A percentile compares a stretch with the other conserved stretches of the same genome.
phyloP scores from a whole-genome alignment of 2,888 invertebrate genomes.

The Desoria tigrina region DNA sequence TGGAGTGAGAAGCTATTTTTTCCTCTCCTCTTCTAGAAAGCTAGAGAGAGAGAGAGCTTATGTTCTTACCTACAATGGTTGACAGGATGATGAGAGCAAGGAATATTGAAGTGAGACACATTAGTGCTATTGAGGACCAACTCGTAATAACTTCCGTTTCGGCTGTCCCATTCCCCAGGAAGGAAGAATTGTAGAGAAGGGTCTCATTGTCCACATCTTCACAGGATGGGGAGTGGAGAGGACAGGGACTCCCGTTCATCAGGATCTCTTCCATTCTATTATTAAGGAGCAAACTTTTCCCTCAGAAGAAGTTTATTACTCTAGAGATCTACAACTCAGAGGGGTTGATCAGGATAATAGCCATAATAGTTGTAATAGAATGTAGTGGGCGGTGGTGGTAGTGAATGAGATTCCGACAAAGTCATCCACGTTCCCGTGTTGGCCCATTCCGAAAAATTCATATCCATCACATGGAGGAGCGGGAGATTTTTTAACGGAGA shows the following conservation, averaged over 20 bases:
- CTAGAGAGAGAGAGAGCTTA: neutral
- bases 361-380: too few relatives aligned
- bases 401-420: too few relatives aligned
- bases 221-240: slow-evolving; percentile 10
- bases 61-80: slow-evolving; percentile 83
- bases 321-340: slow-evolving; percentile 17
- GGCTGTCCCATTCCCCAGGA: slow-evolving; percentile 30
- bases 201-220: slow-evolving; percentile 37
- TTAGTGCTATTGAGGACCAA: slow-evolving; percentile 48
- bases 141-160: slow-evolving; percentile 31
- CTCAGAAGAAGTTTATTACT: slow-evolving; percentile 21
- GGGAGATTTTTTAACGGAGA: neutral
- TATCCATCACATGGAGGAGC: too few relatives aligned
- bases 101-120: slow-evolving; percentile 70
- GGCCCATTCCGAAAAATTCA: too few relatives aligned
- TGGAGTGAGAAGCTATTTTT: too few relatives aligned
- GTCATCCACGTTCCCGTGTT: too few relatives aligned
- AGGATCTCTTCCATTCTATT: slow-evolving; percentile 11
- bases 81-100: slow-evolving; percentile 87
- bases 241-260: slow-evolving; percentile 16
- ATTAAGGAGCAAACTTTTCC: slow-evolving; percentile 9
- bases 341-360: too few relatives aligned
- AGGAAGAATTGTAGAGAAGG: slow-evolving; percentile 19
- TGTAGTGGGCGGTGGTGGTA: too few relatives aligned
- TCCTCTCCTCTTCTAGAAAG: too few relatives aligned